Conservation (phyloP, 2,113 vertebrate species). For the Dinomys branickii region DNA sequence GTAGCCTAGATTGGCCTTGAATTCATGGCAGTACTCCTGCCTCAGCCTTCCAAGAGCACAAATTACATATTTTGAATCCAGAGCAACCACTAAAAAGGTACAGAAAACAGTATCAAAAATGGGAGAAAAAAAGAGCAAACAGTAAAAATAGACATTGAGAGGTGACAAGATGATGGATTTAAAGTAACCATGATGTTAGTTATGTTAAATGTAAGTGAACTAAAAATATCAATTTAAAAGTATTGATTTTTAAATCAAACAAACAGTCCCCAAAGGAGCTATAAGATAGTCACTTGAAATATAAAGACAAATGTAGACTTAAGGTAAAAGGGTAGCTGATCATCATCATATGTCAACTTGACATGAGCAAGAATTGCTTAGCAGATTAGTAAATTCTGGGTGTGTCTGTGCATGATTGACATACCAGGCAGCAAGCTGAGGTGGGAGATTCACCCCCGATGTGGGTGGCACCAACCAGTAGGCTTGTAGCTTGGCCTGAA, state of each 20-base stretch:
- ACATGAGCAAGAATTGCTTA: neutral
- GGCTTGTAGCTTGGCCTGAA: neutral
- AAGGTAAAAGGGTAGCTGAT: neutral
- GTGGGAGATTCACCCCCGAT: neutral
- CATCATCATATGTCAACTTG: neutral
- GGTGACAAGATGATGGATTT: neutral
- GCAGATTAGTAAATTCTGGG: neutral
- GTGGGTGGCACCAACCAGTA: neutral
- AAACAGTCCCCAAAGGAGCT: neutral
- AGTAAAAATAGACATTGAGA: neutral
- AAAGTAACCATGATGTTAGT: neutral
- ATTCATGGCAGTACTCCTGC: neutral
- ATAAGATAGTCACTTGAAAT: conserved; percentile 2
- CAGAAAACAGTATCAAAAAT: neutral
- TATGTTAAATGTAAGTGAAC: neutral
- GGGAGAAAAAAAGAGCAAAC: neutral
- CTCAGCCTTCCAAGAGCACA: neutral
- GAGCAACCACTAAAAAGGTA: neutral
- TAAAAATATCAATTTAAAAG: neutral
- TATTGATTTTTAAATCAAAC: conserved; percentile 8
- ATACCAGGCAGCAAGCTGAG: neutral
- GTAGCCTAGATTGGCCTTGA: neutral
- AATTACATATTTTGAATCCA: neutral
- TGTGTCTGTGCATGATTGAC: neutral
- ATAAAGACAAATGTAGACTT: neutral